Evolutionary conservation across 2,888 invertebrate genomes (phyloP).

Genomic region (Ellobium chinense): DNA sequence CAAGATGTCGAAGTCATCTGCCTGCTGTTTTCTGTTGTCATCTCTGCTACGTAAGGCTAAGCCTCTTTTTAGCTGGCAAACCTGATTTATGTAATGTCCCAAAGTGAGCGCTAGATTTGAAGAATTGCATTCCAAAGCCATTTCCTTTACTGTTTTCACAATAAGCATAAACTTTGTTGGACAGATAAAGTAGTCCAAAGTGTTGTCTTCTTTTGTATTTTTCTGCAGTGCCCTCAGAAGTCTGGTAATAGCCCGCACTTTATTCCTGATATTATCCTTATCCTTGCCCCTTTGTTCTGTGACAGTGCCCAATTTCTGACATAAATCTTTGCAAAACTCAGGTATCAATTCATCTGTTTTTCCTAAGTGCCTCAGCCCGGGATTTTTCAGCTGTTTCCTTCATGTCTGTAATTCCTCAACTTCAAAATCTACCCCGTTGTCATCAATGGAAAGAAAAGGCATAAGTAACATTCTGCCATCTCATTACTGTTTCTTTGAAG

Average conservation of each 20-base stretch:
- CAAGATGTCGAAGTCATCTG: constrained; percentile 3
- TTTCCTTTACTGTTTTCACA: neutral
- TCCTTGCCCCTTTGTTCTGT: neutral
- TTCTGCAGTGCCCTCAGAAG: neutral
- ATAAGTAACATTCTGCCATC: neutral
- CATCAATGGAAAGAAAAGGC: neutral
- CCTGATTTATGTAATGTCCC: constrained; percentile 10
- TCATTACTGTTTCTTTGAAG: neutral
- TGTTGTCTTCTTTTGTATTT: neutral
- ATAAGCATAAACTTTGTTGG: constrained; percentile 1
- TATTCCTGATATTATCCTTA: constrained; percentile 12
- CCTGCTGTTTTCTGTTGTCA: neutral
- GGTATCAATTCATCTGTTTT: neutral
- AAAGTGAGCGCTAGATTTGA: neutral
- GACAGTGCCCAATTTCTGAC: neutral
- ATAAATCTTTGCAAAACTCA: neutral
- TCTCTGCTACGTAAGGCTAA: neutral
- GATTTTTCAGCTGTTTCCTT: neutral
- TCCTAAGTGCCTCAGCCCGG: neutral
- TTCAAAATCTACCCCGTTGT: neutral
- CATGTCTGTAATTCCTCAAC: neutral
- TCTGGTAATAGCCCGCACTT: neutral
- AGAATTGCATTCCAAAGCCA: neutral
- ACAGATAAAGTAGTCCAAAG: neutral
- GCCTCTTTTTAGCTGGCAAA: neutral